phyloP scores from a whole-genome alignment of 2,113 vertebrate genomes.

The Macroglossus sobrinus region DNA sequence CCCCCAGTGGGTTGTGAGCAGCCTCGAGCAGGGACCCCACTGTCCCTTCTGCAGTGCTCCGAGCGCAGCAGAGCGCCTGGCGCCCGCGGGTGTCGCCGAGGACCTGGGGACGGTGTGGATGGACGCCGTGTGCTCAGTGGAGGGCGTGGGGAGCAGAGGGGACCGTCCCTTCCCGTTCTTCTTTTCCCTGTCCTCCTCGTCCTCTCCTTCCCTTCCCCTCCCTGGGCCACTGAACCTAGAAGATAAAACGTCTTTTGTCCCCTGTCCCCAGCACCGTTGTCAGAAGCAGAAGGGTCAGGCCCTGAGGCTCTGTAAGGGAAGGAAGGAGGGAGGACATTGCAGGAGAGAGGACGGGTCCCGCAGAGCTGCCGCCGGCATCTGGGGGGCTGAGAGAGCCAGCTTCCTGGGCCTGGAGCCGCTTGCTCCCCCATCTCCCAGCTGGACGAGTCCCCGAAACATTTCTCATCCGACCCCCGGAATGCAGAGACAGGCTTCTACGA shows the following conservation, averaged over 20 bases:
- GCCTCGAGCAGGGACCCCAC: background rate
- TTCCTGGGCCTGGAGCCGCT: too few relatives aligned
- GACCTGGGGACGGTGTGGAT: too few relatives aligned
- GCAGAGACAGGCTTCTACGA: background rate
- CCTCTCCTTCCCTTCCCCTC: background rate
- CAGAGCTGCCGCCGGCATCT: background rate
- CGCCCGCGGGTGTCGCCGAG: rapidly evolving
- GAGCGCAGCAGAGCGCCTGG: background rate
- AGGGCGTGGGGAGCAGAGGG: rapidly evolving
- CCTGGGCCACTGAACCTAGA: rapidly evolving
- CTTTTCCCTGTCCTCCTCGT: background rate
- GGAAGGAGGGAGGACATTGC: rapidly evolving
- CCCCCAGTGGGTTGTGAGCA: rapidly evolving
- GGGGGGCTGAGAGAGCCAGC: rapidly evolving
- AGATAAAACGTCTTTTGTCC: background rate
- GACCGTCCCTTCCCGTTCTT: too few relatives aligned
- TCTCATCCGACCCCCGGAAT: too few relatives aligned
- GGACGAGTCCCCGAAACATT: background rate
- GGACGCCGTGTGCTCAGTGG: background rate
- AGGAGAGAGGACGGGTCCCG: too few relatives aligned
- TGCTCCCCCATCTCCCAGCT: background rate
- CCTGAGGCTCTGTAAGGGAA: background rate
- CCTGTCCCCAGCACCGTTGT: rapidly evolving
- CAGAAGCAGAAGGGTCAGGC: background rate
- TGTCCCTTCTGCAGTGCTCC: background rate